Base-by-base conservation (phyloP, 2,888 invertebrate species). In the Drosophila kokeensis region DNA sequence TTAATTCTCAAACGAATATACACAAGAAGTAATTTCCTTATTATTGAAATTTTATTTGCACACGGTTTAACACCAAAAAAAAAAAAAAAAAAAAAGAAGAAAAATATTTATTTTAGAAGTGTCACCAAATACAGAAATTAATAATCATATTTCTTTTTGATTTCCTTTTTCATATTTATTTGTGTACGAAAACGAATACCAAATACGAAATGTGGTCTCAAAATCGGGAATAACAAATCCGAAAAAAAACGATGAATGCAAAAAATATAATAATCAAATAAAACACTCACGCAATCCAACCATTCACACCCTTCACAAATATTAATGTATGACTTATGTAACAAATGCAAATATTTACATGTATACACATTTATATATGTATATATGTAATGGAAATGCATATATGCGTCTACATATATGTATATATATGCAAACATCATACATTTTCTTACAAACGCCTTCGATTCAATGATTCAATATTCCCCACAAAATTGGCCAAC, bases 161-260 rank as follows among this genome's bases (percentile, higher is more conserved):
- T 90, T 92, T 90, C 91, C 91, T 92, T 92, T 92, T 92, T 91
- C 92, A 92, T 91, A 92, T 90, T 92, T 92, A 90, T 92, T 92
- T 92, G 91, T 92, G 88, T 91, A 92, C 92, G 90, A 91, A 87
- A 85, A 91, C 88, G 83, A 87, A 83, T 87, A 91, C 91, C 92
- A 92, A 92, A 87, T 87, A 90, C 92, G 87, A 90, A 91, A 91
- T 91, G 92, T 92, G 92, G 92, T 92, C 89, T 84, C 84, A 90
- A 87, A 90, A 88, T 82, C 79, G 89, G 84, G 89, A 79, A 87
- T 74, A 82, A 74, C 82, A 82, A 87, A 85, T 89, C 84, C 87
- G 75, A 89, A 89, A 60, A 59, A 81, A 85, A 82, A 82, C 83
- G 82, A 84, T 89, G 82, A 84, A 84, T 88, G 89, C 83, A 78